Evolutionary conservation across 2,113 vertebrate genomes (phyloP).

Genomic region (Caranx ignobilis): DNA sequence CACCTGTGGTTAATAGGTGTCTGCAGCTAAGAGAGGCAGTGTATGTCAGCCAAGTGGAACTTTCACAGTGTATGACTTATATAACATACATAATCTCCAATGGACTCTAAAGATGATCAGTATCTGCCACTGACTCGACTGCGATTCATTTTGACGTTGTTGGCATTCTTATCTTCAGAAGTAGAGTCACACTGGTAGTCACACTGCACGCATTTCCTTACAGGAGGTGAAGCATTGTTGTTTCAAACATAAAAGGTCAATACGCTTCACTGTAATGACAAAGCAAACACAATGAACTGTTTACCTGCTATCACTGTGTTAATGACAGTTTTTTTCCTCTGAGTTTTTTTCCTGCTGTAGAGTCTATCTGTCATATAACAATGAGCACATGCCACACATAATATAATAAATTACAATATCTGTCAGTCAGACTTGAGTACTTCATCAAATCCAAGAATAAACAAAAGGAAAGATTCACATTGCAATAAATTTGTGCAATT

Average conservation of each 20-base stretch:
- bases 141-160: neutral
- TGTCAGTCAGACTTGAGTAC: constrained; percentile 36
- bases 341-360: too few species aligned
- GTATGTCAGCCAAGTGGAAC: too few species aligned
- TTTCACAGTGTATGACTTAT: too few species aligned
- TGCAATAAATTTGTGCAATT: neutral
- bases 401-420: constrained; percentile 43
- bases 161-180: constrained; percentile 43
- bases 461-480: neutral
- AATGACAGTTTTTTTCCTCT: neutral
- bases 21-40: too few species aligned
- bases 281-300: constrained; percentile 27
- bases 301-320: constrained; percentile 19
- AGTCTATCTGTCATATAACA: constrained; percentile 27
- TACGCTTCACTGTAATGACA: constrained; percentile 26
- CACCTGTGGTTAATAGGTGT: too few species aligned
- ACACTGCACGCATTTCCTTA: neutral
- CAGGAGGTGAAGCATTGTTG: neutral
- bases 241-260: constrained; percentile 61
- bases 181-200: neutral
- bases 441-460: neutral
- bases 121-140: too few species aligned
- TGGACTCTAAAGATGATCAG: too few species aligned
- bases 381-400: constrained; percentile 33
- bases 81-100: too few species aligned